Percentiles rank a stretch among this genome's conserved stretches.
phyloP scores from a whole-genome alignment of 2,797 vertebrate species.

The Brotula barbata region DNA sequence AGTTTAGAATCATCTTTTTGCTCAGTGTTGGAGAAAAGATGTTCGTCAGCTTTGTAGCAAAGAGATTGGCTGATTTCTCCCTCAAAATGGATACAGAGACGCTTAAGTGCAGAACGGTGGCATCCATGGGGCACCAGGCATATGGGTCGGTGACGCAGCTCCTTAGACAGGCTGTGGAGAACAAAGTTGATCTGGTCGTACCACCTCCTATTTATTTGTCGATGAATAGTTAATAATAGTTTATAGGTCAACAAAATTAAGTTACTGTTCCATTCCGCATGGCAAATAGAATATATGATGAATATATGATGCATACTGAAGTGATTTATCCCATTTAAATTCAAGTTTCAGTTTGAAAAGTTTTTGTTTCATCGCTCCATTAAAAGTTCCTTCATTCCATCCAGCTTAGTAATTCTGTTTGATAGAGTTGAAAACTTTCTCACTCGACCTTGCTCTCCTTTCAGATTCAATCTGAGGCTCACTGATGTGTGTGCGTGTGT shows the following conservation, averaged over 20 bases:
- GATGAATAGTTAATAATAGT: conserved; percentile 3
- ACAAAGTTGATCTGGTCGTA: too few species aligned
- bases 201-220: not conserved
- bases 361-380: conserved; percentile 63
- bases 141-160: too few species aligned
- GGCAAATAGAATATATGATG: conserved; percentile 28
- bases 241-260: not conserved
- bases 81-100: too few species aligned
- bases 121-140: too few species aligned
- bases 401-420: conserved; percentile 62
- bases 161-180: too few species aligned
- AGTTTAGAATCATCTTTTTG: too few species aligned
- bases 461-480: conserved; percentile 66
- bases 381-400: conserved; percentile 65
- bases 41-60: too few species aligned
- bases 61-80: too few species aligned
- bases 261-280: conserved; percentile 27
- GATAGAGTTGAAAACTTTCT: conserved; percentile 69
- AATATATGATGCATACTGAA: conserved; percentile 40
- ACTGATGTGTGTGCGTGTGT: conserved; percentile 41
- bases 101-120: too few species aligned
- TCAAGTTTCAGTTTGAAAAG: conserved; percentile 55
- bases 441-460: conserved; percentile 63
- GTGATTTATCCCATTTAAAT: conserved; percentile 57
- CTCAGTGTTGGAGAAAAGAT: too few species aligned